Evolutionary conservation across 2,113 vertebrate species (phyloP), one percentile per base, ranked within the genome.

Genomic region (Dipodomys merriami): DNA sequence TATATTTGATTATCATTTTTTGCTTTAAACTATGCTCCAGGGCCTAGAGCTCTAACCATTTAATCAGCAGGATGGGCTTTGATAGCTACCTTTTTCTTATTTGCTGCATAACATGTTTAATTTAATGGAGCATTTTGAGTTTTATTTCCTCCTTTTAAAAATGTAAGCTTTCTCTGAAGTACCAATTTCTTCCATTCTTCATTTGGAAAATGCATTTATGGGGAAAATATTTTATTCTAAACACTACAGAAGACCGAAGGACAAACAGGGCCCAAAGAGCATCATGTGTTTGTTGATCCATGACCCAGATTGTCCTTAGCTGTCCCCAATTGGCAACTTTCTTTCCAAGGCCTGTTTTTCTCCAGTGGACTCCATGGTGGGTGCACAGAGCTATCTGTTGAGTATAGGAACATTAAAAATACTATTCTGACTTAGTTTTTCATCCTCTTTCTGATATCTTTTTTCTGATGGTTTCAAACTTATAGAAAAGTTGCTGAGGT

Each of bases 1-100:
- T 49, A 78, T 62, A 81, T 62, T 91, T 74, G 83, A 92, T 87
- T 86, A 86, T 33, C 57, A 44, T 85, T 80, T 84, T 83, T n/a
- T 76, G 3, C 60, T 88, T 67, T 92, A 60, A 83, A 80, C 60
- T 46, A 8, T 71, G n/a, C 67, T 93, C 39, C 80, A 25, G 65
- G 46, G 35, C 46, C 68, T 60, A 83, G 25, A 85, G 33, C 23
- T 57, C 35, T 83, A 44, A 60, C 64, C 35, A 29, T 79, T 64
- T 83, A 35, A 62, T 69, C 13, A 25, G 33, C 44, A 89, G 35
- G 3, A 67, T 19, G 35, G 29, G 4, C 49, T 64, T 93, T 60
- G 2, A 44, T 78, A 89, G 80, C 60, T 91, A 49, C 18, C 39
- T 46, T 23, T 67, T 71, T 68, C 16, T 81, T 96, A 89, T 33